These are phyloP conservation scores for Graphium colonna DNA, from an alignment of 2,888 invertebrate species.

Conservation along the genomic window DNA sequence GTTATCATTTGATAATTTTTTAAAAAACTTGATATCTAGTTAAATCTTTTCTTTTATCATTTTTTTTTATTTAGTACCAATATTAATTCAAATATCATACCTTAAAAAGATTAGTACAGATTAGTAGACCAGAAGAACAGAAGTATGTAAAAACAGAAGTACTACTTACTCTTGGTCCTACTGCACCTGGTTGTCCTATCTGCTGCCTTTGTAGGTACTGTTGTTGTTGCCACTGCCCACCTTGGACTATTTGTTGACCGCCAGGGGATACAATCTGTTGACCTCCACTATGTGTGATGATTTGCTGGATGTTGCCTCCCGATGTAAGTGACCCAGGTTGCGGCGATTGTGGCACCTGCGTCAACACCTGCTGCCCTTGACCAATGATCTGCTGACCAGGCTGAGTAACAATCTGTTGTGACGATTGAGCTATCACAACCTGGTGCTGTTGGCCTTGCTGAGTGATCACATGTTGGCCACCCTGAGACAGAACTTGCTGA, in stretches of 20 bases:
- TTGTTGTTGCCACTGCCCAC: conserved; percentile 74
- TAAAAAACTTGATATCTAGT: too few species aligned
- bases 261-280: conserved; percentile 73
- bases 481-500: conserved; percentile 69
- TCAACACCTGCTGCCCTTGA: conserved; percentile 64
- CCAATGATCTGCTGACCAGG: conserved; percentile 72
- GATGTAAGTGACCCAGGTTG: conserved; percentile 52
- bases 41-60: too few species aligned
- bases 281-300: conserved; percentile 71
- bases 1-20: too few species aligned
- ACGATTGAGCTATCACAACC: conserved; percentile 69
- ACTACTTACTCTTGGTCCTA: conserved; percentile 68
- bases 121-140: too few species aligned
- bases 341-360: conserved; percentile 67
- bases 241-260: conserved; percentile 68
- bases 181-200: conserved; percentile 72
- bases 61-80: too few species aligned
- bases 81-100: too few species aligned
- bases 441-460: conserved; percentile 74
- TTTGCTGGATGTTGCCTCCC: conserved; percentile 71
- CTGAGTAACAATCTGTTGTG: conserved; percentile 73
- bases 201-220: conserved; percentile 75
- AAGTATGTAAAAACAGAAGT: too few species aligned
- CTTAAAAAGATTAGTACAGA: too few species aligned
- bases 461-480: conserved; percentile 72